Conservation (phyloP, 2,888 invertebrate species). For the Pristionchus japonicus region DNA sequence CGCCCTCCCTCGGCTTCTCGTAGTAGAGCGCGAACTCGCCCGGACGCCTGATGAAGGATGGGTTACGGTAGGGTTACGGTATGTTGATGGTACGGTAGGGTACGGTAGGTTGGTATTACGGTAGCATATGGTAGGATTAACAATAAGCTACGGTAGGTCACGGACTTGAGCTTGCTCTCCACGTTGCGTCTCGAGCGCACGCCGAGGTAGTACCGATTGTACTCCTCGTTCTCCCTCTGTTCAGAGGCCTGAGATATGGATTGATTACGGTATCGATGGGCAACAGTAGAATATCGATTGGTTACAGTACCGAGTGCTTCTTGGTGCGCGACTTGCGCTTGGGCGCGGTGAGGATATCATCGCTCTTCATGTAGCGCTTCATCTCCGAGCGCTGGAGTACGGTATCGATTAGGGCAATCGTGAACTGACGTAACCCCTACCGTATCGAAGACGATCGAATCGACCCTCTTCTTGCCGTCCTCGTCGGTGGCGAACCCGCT, state of each 20-base stretch:
- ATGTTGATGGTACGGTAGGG: too few species aligned
- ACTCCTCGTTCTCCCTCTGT: background rate
- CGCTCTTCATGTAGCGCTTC: conserved; percentile 25
- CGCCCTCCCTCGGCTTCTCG: background rate
- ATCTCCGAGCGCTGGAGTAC: background rate
- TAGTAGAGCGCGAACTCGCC: conserved; percentile 9
- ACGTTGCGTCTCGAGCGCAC: background rate
- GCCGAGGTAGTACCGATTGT: conserved; percentile 22
- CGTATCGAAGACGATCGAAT: conserved; percentile 20
- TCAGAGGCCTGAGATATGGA: background rate
- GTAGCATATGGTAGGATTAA: too few species aligned
- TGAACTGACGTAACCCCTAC: background rate
- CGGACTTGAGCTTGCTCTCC: conserved; percentile 14
- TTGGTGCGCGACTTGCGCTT: background rate
- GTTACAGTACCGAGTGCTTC: background rate
- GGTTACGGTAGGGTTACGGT: too few species aligned
- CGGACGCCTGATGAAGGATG: too few species aligned
- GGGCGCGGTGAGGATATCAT: background rate
- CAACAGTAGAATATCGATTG: background rate
- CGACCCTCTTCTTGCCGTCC: conserved; percentile 16
- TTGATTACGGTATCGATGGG: background rate
- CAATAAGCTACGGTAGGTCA: background rate
- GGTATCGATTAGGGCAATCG: background rate
- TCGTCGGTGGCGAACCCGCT: background rate
- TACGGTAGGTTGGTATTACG: background rate